Base-by-base conservation (phyloP, 2,113 vertebrate species). In the Boulengeromyrus knoepffleri region DNA sequence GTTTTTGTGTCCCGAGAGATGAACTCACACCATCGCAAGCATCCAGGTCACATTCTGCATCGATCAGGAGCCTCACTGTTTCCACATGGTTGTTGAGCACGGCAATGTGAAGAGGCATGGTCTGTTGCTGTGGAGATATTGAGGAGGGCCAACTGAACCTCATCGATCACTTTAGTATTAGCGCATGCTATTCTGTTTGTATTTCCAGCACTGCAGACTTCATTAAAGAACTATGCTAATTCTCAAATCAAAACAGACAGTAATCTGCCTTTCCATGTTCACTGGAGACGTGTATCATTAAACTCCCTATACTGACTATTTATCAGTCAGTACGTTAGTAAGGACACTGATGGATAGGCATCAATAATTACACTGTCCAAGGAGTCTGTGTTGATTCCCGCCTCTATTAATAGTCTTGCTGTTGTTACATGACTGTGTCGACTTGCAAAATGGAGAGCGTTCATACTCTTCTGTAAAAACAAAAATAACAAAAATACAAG, bases 371-470 rank as follows among this genome's bases (percentile, higher is more conserved):
- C 97, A 1, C 94, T 90, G 93, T 98, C 96, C 5, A 96, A 92
- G 70, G 96, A 91, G 0, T 97, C 93, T 0, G n/a, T 86, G 85
- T 93, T 93, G 92, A 96, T 95, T 90, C 97, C 96, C 21, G 96
- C 96, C 0, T 93, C 94, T 91, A 98, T 66, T 8, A 98, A 96
- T 52, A 96, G 88, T 83, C 92, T 91, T 90, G 95, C 94, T 83
- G 96, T 91, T 31, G 95, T 95, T 89, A 95, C 93, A 0, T 93
- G 95, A 92, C 97, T 96, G 0, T 93, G 88, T 39, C 95, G 95
- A 0, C 96, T 97, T 5, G 95, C 94, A 0, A 97, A 97, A 92
- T 99, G 98, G 39, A 99, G 97, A 90, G 96, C 96, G 7, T 92
- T 98, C 96, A 95, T 96, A 15, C 95, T 95, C 90, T 93, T 97